Base-by-base conservation (phyloP, 2,113 vertebrate species). In the Gymnarchus niloticus region DNA sequence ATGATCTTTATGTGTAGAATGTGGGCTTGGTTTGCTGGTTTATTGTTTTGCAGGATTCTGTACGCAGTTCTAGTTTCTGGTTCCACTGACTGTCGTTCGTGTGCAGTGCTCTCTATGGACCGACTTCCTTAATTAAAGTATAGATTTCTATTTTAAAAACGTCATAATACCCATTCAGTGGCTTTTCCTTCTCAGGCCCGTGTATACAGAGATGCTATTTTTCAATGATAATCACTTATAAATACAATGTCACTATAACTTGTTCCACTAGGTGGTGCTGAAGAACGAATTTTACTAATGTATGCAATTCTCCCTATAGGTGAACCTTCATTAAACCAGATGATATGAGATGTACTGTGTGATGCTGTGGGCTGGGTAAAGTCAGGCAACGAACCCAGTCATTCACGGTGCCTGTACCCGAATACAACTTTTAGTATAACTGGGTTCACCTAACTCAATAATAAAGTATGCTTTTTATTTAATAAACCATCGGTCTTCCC, bases 251-350 rank as follows among this genome's bases (percentile, higher is more conserved):
- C 1, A 77, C 17, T 14, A 6, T 82, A 28, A 17, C 12, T 82
- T 82, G 3, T 33, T 56, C 81, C 81, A 56, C 52, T 82, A 82
- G 81, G 51, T 82, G 49, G 81, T 25, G 81, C 9, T 49, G 33
- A 81, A 51, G 49, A 56, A n/a, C n/a, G n/a, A n/a, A n/a, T n/a
- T n/a, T n/a, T n/a, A n/a, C n/a, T n/a, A n/a, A n/a, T n/a, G n/a
- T n/a, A n/a, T n/a, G n/a, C n/a, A n/a, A n/a, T n/a, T n/a, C n/a
- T n/a, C n/a, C n/a, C n/a, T n/a, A n/a, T n/a, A n/a, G n/a, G n/a
- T n/a, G n/a, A n/a, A n/a, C n/a, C n/a, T n/a, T n/a, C n/a, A n/a
- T n/a, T n/a, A n/a, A n/a, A n/a, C n/a, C n/a, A n/a, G n/a, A n/a
- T n/a, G n/a, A n/a, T n/a, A n/a, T n/a, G n/a, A n/a, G n/a, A n/a